These are phyloP conservation scores for Siniperca chuatsi DNA, from an alignment of 2,113 vertebrate species.

Conservation along the genomic window DNA sequence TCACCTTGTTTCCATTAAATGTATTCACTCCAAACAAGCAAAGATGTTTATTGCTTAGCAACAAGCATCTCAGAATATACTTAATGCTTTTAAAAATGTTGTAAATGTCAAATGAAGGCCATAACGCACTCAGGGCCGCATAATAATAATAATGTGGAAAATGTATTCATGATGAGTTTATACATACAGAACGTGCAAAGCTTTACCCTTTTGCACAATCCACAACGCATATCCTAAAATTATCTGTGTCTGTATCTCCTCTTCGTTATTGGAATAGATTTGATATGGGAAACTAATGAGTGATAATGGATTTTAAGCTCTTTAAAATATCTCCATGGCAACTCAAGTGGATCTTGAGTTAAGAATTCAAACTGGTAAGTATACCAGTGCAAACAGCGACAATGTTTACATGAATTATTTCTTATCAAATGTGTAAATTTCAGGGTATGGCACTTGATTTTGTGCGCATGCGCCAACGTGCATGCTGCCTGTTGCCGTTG, in stretches of 20 bases:
- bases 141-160: not conserved
- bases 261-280: not conserved
- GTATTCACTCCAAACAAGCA: not conserved
- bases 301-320: not conserved
- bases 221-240: no score
- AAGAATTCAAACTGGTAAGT: not conserved
- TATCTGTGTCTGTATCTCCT: not conserved
- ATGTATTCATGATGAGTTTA: no score
- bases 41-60: constrained; percentile 13
- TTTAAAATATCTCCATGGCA: not conserved
- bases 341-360: not conserved
- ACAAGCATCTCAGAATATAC: not conserved
- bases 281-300: not conserved
- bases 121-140: not conserved
- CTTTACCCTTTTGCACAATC: not conserved
- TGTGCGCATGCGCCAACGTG: no score
- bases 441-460: not conserved
- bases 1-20: not conserved
- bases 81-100: not conserved
- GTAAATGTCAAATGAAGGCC: constrained; percentile 6
- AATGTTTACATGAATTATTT: not conserved
- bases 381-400: not conserved
- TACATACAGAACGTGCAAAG: not conserved
- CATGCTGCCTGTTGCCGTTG: no score
- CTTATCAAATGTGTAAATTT: not conserved